Percentiles rank a stretch among this genome's conserved stretches.
phyloP scores from a whole-genome alignment of 2,888 invertebrate species.

The Pheosia tremula region DNA sequence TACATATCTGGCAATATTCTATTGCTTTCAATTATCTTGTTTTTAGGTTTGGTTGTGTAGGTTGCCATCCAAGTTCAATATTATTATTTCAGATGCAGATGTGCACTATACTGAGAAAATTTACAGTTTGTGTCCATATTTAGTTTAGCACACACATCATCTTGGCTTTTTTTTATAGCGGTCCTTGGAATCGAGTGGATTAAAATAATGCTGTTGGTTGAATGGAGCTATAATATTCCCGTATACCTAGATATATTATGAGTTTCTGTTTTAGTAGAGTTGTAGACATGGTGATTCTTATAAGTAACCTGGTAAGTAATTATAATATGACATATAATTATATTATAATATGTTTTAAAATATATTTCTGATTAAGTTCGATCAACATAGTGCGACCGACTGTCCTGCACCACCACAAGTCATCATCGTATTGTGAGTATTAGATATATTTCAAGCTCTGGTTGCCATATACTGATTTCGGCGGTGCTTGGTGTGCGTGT shows the following conservation, averaged over 20 bases:
- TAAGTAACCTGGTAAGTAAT: background rate
- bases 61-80: slow-evolving; percentile 8
- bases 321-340: background rate
- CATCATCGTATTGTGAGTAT: background rate
- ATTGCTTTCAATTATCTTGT: background rate
- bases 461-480: background rate
- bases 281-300: slow-evolving; percentile 7
- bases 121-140: background rate
- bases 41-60: slow-evolving; percentile 16
- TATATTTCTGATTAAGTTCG: background rate
- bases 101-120: background rate
- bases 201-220: background rate
- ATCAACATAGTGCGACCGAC: background rate
- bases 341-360: background rate
- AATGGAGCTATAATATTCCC: background rate
- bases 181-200: background rate
- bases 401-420: background rate
- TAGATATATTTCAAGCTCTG: background rate
- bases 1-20: background rate
- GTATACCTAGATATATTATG: background rate
- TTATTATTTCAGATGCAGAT: slow-evolving; percentile 8
- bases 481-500: background rate
- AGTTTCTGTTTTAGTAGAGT: slow-evolving; percentile 9
- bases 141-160: background rate
- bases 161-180: background rate